Evolutionary conservation across 2,888 invertebrate species (phyloP).

Genomic region (Nomada fabriciana): DNA sequence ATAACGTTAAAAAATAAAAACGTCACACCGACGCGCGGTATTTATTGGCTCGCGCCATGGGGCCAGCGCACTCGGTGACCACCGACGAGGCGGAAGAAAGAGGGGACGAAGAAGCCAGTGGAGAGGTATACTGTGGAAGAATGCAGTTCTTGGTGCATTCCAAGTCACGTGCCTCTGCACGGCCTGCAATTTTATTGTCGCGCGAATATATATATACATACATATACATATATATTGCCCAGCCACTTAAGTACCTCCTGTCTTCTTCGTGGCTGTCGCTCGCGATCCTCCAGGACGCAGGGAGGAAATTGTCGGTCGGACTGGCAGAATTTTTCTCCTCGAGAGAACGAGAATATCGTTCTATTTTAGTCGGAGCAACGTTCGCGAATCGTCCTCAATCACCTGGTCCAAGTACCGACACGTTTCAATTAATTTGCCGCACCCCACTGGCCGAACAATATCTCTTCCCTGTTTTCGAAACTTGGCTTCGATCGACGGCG

Average conservation of each 20-base stretch:
- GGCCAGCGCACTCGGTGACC: constrained; percentile 47
- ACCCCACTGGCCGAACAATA: too few species aligned
- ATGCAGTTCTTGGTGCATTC: constrained; percentile 58
- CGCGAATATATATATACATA: constrained; percentile 52
- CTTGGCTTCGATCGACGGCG: too few species aligned
- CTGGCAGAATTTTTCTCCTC: not conserved
- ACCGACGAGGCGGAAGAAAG: constrained; percentile 49
- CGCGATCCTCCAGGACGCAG: constrained; percentile 8
- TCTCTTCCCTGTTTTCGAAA: too few species aligned
- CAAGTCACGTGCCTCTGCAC: constrained; percentile 50
- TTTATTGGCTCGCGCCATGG: constrained; percentile 70
- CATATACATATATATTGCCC: constrained; percentile 30
- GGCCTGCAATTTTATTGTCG: constrained; percentile 63
- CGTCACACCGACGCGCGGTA: constrained; percentile 68
- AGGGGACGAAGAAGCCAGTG: constrained; percentile 36
- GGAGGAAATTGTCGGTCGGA: constrained; percentile 12
- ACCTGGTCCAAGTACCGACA: too few species aligned
- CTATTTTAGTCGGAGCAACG: not conserved
- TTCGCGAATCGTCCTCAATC: not conserved
- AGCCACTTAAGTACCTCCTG: constrained; percentile 25
- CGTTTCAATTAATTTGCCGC: too few species aligned
- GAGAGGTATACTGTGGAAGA: constrained; percentile 44
- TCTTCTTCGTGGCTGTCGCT: constrained; percentile 31
- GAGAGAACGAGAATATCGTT: not conserved
- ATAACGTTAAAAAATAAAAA: constrained; percentile 71